Evolutionary conservation across 2,797 vertebrate genomes (phyloP).

Genomic region (Iguana delicatissima): DNA sequence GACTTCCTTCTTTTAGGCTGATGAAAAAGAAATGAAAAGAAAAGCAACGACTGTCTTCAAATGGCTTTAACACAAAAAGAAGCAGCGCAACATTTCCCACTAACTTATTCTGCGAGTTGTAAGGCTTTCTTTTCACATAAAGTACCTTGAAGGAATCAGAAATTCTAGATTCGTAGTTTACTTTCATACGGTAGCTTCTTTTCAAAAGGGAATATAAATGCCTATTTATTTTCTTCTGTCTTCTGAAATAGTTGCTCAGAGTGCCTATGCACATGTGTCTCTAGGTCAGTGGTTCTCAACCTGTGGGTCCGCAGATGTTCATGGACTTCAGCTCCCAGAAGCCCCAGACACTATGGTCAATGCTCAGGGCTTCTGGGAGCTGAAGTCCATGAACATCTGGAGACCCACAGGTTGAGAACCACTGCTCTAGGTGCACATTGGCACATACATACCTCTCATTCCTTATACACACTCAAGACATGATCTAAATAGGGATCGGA

Average conservation of each 20-base stretch:
- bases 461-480: not conserved
- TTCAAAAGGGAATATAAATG: not conserved
- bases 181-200: not conserved
- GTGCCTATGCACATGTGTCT: not conserved
- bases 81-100: not conserved
- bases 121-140: not conserved
- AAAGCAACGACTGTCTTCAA: constrained; percentile 7
- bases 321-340: too few species aligned
- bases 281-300: too few species aligned
- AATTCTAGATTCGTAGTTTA: not conserved
- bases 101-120: not conserved
- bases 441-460: not conserved
- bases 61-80: constrained; percentile 20
- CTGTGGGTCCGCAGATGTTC: too few species aligned
- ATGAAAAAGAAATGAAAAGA: constrained; percentile 13
- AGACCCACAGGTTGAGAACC: too few species aligned
- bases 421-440: not conserved
- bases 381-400: too few species aligned
- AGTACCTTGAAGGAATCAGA: not conserved
- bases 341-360: too few species aligned
- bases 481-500: not conserved
- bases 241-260: not conserved
- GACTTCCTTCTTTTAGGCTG: not conserved
- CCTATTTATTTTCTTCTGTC: not conserved
- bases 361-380: too few species aligned